These are phyloP conservation scores for Berghia stephanieae DNA, from an alignment of 1,140 invertebrate species.

Conservation along the genomic window DNA sequence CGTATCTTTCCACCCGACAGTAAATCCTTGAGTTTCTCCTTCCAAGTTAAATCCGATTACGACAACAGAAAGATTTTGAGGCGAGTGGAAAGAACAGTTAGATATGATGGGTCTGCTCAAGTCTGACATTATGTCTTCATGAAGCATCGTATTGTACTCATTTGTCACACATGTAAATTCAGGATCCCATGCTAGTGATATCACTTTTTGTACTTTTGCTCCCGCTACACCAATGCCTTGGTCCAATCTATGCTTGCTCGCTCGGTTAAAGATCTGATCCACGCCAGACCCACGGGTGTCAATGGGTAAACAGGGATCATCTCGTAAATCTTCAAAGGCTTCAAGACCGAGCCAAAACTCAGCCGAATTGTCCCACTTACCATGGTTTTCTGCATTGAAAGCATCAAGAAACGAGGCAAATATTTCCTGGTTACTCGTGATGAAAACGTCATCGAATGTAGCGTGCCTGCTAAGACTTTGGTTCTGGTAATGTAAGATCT, in stretches of 20 bases:
- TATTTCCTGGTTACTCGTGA: constrained; percentile 43
- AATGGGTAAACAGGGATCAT: constrained; percentile 48
- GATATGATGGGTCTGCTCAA: constrained; percentile 46
- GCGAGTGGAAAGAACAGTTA: constrained; percentile 53
- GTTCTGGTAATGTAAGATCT: constrained; percentile 37
- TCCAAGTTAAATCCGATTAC: constrained; percentile 52
- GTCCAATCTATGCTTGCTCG: constrained; percentile 44
- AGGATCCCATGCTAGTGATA: constrained; percentile 53
- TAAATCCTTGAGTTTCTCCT: constrained; percentile 43
- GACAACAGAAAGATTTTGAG: constrained; percentile 51
- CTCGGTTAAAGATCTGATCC: constrained; percentile 41
- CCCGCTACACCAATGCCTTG: constrained; percentile 42
- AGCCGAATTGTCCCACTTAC: too few relatives aligned
- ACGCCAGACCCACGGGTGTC: constrained; percentile 38
- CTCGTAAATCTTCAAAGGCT: constrained; percentile 48
- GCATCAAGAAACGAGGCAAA: constrained; percentile 34
- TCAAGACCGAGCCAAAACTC: constrained; percentile 53
- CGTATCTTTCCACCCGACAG: constrained; percentile 34
- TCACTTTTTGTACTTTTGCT: constrained; percentile 45
- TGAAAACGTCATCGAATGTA: constrained; percentile 46
- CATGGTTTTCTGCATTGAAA: too few relatives aligned
- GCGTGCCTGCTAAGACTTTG: constrained; percentile 34
- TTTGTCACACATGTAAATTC: constrained; percentile 48
- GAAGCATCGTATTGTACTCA: constrained; percentile 32
- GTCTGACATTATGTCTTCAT: constrained; percentile 39